phyloP scores from a whole-genome alignment of 2,888 invertebrate genomes.

The Phortica okadai region DNA sequence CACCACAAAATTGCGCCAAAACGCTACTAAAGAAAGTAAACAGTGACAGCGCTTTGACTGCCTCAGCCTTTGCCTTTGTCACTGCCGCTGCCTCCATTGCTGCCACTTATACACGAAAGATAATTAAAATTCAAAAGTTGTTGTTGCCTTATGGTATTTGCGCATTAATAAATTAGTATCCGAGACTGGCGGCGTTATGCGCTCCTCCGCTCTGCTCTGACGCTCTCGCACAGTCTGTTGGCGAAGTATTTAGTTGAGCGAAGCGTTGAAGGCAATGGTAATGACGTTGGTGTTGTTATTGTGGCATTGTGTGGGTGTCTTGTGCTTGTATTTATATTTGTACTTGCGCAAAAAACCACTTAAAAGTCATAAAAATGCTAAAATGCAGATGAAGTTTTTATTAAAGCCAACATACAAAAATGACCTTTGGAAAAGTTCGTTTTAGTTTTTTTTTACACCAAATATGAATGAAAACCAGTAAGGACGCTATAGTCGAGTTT shows the following conservation, averaged over 20 bases:
- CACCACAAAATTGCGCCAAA: background rate
- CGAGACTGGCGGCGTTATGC: background rate
- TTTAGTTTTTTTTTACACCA: too few relatives aligned
- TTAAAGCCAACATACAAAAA: constrained; percentile 3
- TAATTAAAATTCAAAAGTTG: constrained; percentile 51
- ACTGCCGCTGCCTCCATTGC: background rate
- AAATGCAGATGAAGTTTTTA: constrained; percentile 44
- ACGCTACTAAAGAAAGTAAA: background rate
- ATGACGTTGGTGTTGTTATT: too few relatives aligned
- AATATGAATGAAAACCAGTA: too few relatives aligned
- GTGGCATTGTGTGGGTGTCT: constrained; percentile 35
- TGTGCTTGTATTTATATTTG: constrained; percentile 2
- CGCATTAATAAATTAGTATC: constrained; percentile 50
- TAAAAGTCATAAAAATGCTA: constrained; percentile 59
- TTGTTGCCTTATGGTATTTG: constrained; percentile 35
- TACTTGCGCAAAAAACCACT: constrained; percentile 42
- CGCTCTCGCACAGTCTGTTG: background rate
- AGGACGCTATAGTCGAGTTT: too few relatives aligned
- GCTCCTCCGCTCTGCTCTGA: background rate
- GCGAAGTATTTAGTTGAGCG: too few relatives aligned
- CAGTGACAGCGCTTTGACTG: background rate
- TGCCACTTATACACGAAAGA: background rate
- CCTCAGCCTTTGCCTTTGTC: background rate
- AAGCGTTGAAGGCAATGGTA: too few relatives aligned
- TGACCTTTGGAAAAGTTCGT: background rate